phyloP scores from a whole-genome alignment of 2,888 invertebrate species.

The Drosophila atroscutellata region DNA sequence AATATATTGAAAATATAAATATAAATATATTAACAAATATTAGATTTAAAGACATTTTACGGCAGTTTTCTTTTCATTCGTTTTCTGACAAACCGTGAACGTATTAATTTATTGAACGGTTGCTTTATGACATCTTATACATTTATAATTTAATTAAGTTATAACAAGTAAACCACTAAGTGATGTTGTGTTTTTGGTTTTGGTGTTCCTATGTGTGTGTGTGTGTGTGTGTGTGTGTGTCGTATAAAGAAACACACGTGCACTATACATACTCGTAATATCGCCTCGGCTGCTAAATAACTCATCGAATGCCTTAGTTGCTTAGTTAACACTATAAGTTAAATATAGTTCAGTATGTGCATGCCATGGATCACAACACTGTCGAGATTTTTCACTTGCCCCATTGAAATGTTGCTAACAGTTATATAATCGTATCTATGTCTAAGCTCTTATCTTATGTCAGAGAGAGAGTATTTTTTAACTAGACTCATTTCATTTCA shows the following conservation, averaged over 20 bases:
- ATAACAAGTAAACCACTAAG: constrained; percentile 75
- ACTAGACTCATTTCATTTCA: constrained; percentile 17
- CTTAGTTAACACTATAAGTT: constrained; percentile 41
- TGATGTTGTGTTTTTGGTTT: constrained; percentile 48
- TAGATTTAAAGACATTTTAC: constrained; percentile 56
- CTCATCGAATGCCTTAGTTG: constrained; percentile 40
- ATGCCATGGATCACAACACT: constrained; percentile 83
- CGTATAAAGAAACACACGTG: constrained; percentile 47
- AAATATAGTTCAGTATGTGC: constrained; percentile 73
- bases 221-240: constrained; percentile 53
- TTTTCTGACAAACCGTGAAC: constrained; percentile 33
- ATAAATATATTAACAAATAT: background rate
- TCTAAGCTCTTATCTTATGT: constrained; percentile 48
- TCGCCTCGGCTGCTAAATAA: constrained; percentile 34
- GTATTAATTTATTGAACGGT: constrained; percentile 36
- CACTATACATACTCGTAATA: constrained; percentile 36
- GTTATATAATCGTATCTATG: constrained; percentile 46
- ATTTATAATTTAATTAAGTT: constrained; percentile 43
- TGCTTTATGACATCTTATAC: constrained; percentile 37
- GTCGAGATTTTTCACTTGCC: constrained; percentile 79
- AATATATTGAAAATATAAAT: constrained; percentile 21
- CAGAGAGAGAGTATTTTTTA: constrained; percentile 29
- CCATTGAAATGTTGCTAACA: constrained; percentile 60
- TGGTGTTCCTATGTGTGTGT: constrained; percentile 23
- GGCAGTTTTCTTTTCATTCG: constrained; percentile 63